Evolutionary conservation across 2,888 invertebrate species (phyloP).

Genomic region (Teleiodes luculella): DNA sequence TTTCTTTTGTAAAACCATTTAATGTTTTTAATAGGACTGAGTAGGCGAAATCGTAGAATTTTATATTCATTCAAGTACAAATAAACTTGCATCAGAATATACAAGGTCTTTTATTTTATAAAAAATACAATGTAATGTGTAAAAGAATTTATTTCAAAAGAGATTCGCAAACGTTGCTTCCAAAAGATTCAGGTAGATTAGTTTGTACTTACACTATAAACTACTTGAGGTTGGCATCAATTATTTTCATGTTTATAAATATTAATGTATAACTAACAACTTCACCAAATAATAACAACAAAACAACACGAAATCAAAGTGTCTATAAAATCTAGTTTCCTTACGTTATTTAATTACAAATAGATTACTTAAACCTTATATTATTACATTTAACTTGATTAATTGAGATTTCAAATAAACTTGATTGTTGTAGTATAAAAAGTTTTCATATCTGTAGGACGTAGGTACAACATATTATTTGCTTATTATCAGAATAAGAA

Average conservation of each 20-base stretch:
- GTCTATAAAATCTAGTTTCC: neutral
- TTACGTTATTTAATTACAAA: too few species aligned
- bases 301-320: conserved; percentile 2
- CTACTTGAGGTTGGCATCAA: conserved; percentile 43
- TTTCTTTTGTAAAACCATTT: too few species aligned
- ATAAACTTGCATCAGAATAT: conserved; percentile 31
- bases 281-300: neutral
- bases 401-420: too few species aligned
- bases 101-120: neutral
- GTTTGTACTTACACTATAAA: conserved; percentile 30
- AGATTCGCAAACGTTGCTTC: conserved; percentile 38
- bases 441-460: too few species aligned
- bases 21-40: conserved; percentile 16
- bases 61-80: conserved; percentile 37
- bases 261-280: neutral
- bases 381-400: too few species aligned
- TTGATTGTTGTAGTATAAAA: too few species aligned
- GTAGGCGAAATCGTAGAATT: conserved; percentile 23
- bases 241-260: conserved; percentile 13
- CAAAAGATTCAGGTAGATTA: conserved; percentile 39
- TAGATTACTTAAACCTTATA: too few species aligned
- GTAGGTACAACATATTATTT: too few species aligned
- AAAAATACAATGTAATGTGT: neutral
- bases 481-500: too few species aligned
- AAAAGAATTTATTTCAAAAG: conserved; percentile 23